phyloP scores from a whole-genome alignment of 2,888 invertebrate species.

The Heteromyza rotundicornis region DNA sequence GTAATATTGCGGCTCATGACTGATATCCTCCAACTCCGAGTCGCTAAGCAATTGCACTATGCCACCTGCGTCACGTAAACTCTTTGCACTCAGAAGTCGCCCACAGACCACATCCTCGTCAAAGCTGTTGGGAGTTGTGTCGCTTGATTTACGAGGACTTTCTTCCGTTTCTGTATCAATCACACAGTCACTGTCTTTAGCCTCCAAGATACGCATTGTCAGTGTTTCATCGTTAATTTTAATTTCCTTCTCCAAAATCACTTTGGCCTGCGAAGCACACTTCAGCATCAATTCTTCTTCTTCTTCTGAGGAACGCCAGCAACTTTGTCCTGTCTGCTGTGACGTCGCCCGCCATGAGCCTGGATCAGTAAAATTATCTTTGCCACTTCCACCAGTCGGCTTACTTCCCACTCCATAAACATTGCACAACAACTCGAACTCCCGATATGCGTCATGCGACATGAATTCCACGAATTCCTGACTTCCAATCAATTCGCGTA shows the following conservation, averaged over 20 bases:
- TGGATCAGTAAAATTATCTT: neutral
- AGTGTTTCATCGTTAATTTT: conserved; percentile 81
- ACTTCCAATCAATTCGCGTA: conserved; percentile 72
- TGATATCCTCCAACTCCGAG: conserved; percentile 68
- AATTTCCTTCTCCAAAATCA: conserved; percentile 84
- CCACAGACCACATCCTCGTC: conserved; percentile 51
- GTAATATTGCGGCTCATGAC: conserved; percentile 29
- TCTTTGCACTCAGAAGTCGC: conserved; percentile 53
- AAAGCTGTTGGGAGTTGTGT: conserved; percentile 30
- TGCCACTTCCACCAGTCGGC: neutral
- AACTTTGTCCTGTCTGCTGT: conserved; percentile 21
- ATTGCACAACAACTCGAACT: conserved; percentile 69
- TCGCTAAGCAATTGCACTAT: conserved; percentile 70
- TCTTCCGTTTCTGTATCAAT: conserved; percentile 46
- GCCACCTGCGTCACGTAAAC: conserved; percentile 46
- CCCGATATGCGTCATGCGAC: conserved; percentile 64
- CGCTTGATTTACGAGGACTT: conserved; percentile 46
- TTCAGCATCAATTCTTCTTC: conserved; percentile 9
- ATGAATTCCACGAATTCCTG: conserved; percentile 70
- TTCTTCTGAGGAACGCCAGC: conserved; percentile 40
- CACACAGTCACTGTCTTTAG: conserved; percentile 60
- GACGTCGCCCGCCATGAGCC: conserved; percentile 27
- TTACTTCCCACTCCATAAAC: conserved; percentile 64
- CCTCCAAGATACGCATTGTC: conserved; percentile 82
- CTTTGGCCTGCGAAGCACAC: conserved; percentile 65